phyloP scores from a whole-genome alignment of 2,888 invertebrate species.

The Drosophila testacea region DNA sequence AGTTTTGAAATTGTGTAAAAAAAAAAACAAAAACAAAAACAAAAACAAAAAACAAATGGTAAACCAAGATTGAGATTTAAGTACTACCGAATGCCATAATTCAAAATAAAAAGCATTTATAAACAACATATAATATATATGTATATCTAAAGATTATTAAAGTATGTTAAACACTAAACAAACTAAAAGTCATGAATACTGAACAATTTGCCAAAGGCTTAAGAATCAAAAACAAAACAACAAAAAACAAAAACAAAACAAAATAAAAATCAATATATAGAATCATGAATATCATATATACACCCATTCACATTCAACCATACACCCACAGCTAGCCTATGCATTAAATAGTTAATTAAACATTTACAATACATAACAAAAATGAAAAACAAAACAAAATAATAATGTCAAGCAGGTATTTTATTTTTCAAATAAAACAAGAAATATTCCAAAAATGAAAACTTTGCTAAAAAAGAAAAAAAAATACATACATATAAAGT shows the following conservation, averaged over 20 bases:
- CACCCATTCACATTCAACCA: constrained; percentile 22
- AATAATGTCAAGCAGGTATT: constrained; percentile 68
- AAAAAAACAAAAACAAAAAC: constrained; percentile 23
- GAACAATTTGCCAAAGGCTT: constrained; percentile 81
- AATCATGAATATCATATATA: constrained; percentile 44
- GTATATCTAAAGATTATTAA: constrained; percentile 46
- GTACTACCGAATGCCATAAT: constrained; percentile 79
- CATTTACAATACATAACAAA: constrained; percentile 71
- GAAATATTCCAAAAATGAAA: constrained; percentile 59
- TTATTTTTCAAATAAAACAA: constrained; percentile 42
- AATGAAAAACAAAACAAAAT: constrained; percentile 23
- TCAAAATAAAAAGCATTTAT: constrained; percentile 78
- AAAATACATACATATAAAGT: constrained; percentile 19
- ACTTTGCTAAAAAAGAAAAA: constrained; percentile 27
- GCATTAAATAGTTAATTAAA: constrained; percentile 65
- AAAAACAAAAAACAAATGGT: constrained; percentile 32
- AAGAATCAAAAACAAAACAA: constrained; percentile 71
- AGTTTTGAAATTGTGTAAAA: constrained; percentile 79
- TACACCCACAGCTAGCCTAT: constrained; percentile 46
- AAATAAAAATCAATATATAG: constrained; percentile 41
- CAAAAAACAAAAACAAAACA: constrained; percentile 38
- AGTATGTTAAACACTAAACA: constrained; percentile 61
- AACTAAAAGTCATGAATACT: constrained; percentile 74
- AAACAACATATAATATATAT: constrained; percentile 50
- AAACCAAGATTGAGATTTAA: constrained; percentile 62